Base-by-base conservation (phyloP, 2,113 vertebrate species). In the Ivindomyrus marchei region DNA sequence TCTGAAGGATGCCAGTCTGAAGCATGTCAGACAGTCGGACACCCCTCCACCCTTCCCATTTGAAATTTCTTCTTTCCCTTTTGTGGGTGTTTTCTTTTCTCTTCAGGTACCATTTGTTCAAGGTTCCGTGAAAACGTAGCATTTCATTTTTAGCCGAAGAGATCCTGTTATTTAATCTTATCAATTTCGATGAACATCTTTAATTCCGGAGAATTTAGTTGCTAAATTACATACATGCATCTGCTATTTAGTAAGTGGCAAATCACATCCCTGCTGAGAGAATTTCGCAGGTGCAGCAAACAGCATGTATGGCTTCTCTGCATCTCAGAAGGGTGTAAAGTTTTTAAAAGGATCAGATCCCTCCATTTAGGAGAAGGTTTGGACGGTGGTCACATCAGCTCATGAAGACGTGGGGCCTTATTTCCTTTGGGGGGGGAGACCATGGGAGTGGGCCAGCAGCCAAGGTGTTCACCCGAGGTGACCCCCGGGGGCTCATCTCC, bases 261-360 rank as follows among this genome's bases (percentile, higher is more conserved):
- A 92, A 92, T 92, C 91, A 52, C 74, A 90, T 88, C 47, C 21
- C 88, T 36, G 45, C 90, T 88, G 24, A 47, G 11, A 3, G 47
- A 88, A 74, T 89, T 90, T 80, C 9, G 31, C 70, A 88, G 90
- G 90, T 49, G n/a, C 74, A 52, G 85, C 19, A 36, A 77, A 58
- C 36, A 56, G 87, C 13, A 31, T 46, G 80, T 8, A 56, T 80
- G 24, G 46, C 70, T 87, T 80, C 13, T 19, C 31, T 39, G 62
- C 13, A 53, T 66, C 9, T 8, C 21, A 46, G 42, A 24, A n/a
- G 24, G 70, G 58, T 45, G 36, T 88, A 45, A 47, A 83, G 36
- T 80, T 58, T 27, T 39, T 39, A 27, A 45, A 56, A 49, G 47
- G 46, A 89, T 83, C 70, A 84, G 42, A 70, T 88, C 62, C 58